Percentiles rank a stretch among this genome's conserved stretches.
Conservation (phyloP, 1,140 invertebrate genomes). For the Rhopalosiphum maidis region DNA sequence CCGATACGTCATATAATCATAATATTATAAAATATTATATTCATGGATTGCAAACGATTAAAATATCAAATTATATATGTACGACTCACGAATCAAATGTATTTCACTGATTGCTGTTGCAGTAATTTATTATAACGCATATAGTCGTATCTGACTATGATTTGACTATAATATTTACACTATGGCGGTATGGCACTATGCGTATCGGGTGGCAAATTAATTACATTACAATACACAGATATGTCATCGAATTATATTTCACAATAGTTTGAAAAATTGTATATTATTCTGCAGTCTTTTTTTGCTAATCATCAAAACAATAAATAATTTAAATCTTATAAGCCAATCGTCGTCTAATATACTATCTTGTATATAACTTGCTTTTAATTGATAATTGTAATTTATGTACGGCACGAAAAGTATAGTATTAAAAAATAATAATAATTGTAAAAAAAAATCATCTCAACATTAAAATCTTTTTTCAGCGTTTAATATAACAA, state of each 20-base stretch:
- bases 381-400: neutral
- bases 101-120: neutral
- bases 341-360: neutral
- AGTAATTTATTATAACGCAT: neutral
- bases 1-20: neutral
- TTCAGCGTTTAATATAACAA: neutral
- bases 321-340: neutral
- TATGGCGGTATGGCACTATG: neutral
- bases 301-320: neutral
- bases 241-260: neutral
- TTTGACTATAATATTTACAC: neutral
- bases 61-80: neutral
- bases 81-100: neutral
- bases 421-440: neutral
- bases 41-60: neutral
- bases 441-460: neutral
- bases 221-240: neutral
- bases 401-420: neutral
- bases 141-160: neutral
- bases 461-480: neutral
- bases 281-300: neutral
- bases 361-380: neutral
- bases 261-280: neutral
- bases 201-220: neutral
- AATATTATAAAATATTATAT: slow-evolving; percentile 17